Conservation (phyloP, 2,113 vertebrate genomes). For the Alexandromys fortis region DNA sequence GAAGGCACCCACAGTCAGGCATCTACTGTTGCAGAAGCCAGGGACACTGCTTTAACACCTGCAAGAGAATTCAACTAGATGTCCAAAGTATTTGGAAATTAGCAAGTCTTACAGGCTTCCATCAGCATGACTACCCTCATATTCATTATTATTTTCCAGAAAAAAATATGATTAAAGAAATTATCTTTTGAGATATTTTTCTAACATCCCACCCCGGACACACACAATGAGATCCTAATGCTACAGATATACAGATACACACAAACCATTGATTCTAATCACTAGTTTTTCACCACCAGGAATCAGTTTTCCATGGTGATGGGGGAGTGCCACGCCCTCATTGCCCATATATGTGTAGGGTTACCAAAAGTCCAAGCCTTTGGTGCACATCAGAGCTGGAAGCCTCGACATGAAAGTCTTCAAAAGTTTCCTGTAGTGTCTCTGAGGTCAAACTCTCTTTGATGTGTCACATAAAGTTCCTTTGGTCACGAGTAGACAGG, state of each 20-base stretch:
- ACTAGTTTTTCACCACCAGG: not conserved
- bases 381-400: not conserved
- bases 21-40: not conserved
- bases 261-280: not conserved
- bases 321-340: not conserved
- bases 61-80: not conserved
- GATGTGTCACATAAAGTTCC: not conserved
- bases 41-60: constrained; percentile 37
- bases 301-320: not conserved
- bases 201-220: not conserved
- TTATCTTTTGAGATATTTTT: not conserved
- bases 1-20: not conserved
- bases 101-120: not conserved
- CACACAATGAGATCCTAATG: not conserved
- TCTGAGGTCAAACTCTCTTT: not conserved
- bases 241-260: not conserved
- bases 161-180: not conserved
- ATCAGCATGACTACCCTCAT: not conserved
- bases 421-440: not conserved
- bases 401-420: not conserved
- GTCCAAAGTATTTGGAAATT: not conserved
- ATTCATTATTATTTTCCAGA: constrained; percentile 3
- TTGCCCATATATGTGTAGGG: not conserved
- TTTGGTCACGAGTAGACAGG: not conserved
- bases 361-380: not conserved